Base-by-base conservation (phyloP, 2,113 vertebrate genomes). In the Megalops atlanticus region DNA sequence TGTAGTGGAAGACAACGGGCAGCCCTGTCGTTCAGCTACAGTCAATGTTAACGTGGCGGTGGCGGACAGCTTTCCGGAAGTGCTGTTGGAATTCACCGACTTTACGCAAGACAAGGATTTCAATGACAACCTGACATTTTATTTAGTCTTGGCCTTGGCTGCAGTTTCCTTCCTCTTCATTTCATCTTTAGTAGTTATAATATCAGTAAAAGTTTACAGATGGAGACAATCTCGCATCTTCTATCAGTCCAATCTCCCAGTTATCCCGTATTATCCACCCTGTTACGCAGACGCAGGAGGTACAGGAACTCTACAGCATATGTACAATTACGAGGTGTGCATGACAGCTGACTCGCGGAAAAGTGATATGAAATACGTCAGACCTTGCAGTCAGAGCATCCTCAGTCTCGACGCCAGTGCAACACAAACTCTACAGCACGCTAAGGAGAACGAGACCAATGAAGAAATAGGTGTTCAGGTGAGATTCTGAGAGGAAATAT, bases 111-210 rank as follows among this genome's bases (percentile, higher is more conserved):
- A n/a, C n/a, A n/a, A n/a, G n/a, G n/a, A n/a, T n/a, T n/a, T n/a
- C n/a, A n/a, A n/a, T n/a, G n/a, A n/a, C n/a, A n/a, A n/a, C n/a
- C n/a, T n/a, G n/a, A n/a, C n/a, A n/a, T n/a, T n/a, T n/a, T n/a
- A n/a, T n/a, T n/a, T n/a, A n/a, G n/a, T n/a, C n/a, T n/a, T n/a
- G n/a, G n/a, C n/a, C n/a, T n/a, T n/a, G n/a, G n/a, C n/a, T n/a
- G n/a, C n/a, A n/a, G n/a, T n/a, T n/a, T 92, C 90, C 0, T 86
- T 76, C 16, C 74, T 92, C 0, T 91, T 92, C 39, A 75, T 94
- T 41, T 70, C 83, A 24, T 87, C 84, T 1, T 70, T 76, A 0
- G 54, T 85, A 14, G 47, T 85, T 7, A 81, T 83, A 4, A 80
- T 86, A 36, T 84, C 84, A 76, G 82, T 85, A 3, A 88, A 88